phyloP scores from a whole-genome alignment of 2,113 vertebrate species.

The Noturus placidus region DNA sequence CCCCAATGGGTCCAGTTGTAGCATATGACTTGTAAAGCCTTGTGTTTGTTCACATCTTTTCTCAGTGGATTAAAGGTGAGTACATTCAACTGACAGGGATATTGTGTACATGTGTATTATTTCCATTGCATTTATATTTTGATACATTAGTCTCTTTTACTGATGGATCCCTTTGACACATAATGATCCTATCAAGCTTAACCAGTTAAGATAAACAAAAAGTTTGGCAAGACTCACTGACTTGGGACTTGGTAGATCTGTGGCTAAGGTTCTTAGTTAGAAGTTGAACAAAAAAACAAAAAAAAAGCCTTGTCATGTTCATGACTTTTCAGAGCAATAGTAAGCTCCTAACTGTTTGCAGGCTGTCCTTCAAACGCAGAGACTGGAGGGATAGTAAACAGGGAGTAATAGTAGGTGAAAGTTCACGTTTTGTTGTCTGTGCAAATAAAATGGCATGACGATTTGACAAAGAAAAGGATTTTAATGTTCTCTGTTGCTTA shows the following conservation, averaged over 20 bases:
- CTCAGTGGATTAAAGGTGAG: not conserved
- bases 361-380: not conserved
- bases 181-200: not conserved
- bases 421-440: slow-evolving; percentile 9
- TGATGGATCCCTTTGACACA: not conserved
- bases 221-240: not conserved
- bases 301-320: no score
- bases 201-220: not conserved
- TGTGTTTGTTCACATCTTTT: not conserved
- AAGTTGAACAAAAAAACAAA: not conserved
- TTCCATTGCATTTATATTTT: not conserved
- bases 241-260: not conserved
- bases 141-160: not conserved
- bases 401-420: not conserved
- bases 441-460: not conserved
- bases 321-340: not conserved
- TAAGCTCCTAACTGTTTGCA: not conserved
- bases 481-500: not conserved
- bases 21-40: not conserved
- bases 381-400: not conserved
- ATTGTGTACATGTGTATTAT: not conserved
- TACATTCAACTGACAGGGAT: not conserved
- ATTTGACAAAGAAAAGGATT: not conserved
- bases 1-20: not conserved
- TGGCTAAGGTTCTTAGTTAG: not conserved